Conservation (phyloP, 1,140 invertebrate species). For the Brachionus angularis region DNA sequence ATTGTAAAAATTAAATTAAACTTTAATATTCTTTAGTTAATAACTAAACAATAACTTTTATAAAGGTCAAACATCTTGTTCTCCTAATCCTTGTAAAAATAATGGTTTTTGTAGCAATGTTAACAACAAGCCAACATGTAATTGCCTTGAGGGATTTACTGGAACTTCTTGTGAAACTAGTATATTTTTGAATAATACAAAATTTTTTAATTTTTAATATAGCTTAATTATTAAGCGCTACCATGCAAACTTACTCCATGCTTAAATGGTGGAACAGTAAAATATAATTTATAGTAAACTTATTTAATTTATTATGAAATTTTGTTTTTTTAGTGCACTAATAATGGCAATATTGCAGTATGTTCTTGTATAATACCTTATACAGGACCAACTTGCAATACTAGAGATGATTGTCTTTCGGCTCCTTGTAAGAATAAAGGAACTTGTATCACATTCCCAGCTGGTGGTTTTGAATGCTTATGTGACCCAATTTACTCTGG, state of each 20-base stretch:
- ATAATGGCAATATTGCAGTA: conserved; percentile 1
- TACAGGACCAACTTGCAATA: conserved; percentile 2
- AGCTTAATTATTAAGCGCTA: not conserved
- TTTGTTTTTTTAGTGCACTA: conserved; percentile 19
- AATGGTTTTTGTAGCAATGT: not conserved
- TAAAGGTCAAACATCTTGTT: not conserved
- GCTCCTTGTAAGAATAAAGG: conserved; percentile 25
- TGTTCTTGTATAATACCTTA: conserved; percentile 9
- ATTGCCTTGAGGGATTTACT: not conserved
- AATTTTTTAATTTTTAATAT: not conserved
- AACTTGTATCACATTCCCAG: not conserved
- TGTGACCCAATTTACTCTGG: not conserved
- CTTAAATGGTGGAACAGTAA: conserved; percentile 25
- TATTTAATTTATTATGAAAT: not conserved
- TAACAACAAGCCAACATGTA: not conserved
- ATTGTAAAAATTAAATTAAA: not conserved
- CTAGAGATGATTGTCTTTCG: conserved; percentile 18
- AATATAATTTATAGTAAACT: not conserved
- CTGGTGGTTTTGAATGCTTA: conserved; percentile 16
- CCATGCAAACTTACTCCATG: conserved; percentile 2
- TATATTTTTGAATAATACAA: no score
- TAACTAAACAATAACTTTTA: not conserved
- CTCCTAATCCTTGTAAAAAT: not conserved
- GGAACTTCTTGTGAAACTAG: conserved; percentile 4
- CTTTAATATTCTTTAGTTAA: not conserved